Conservation (phyloP, 2,113 vertebrate species). For the Arvicanthis niloticus region DNA sequence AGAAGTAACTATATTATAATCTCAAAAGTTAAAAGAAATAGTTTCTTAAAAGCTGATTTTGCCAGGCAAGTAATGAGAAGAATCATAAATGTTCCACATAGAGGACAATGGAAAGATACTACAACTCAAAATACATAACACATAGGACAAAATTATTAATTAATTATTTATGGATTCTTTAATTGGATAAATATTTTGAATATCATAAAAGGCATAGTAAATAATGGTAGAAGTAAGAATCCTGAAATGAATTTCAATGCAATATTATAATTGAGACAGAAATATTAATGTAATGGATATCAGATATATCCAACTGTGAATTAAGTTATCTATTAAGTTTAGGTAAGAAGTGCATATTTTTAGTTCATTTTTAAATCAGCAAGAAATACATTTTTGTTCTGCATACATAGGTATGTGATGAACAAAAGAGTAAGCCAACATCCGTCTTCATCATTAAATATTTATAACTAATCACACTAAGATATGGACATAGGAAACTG, state of each 20-base stretch:
- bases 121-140: background rate
- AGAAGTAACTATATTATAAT: background rate
- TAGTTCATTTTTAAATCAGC: background rate
- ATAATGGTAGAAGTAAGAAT: background rate
- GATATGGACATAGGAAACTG: background rate
- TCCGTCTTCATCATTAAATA: background rate
- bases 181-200: conserved; percentile 40
- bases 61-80: background rate
- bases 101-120: background rate
- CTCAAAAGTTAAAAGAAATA: background rate
- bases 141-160: background rate
- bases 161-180: conserved; percentile 9
- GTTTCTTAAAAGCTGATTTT: background rate
- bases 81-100: background rate
- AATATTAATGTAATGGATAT: background rate
- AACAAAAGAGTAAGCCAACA: background rate
- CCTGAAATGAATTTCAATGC: conserved; percentile 33
- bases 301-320: background rate
- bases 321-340: conserved; percentile 7
- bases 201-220: background rate
- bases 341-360: background rate
- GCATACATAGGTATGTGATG: background rate
- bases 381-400: background rate
- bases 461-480: background rate
- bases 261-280: background rate